These are phyloP conservation scores for Venusia cambrica DNA, from an alignment of 2,888 invertebrate species.

Conservation along the genomic window DNA sequence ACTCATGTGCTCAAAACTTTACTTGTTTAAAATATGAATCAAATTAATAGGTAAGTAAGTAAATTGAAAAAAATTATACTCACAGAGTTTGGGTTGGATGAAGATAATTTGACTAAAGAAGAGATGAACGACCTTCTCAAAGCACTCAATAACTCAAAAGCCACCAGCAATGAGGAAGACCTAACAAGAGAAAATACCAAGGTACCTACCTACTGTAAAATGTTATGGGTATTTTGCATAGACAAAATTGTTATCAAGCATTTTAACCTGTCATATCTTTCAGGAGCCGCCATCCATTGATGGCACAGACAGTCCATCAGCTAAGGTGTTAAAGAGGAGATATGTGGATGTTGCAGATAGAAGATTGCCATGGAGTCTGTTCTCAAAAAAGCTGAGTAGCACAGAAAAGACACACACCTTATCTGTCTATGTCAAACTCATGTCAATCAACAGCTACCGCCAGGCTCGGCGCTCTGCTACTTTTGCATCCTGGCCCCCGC, in stretches of 20 bases:
- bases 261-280: background rate
- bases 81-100: conserved; percentile 69
- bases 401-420: conserved; percentile 66
- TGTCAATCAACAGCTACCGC: conserved; percentile 66
- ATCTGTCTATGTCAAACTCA: conserved; percentile 67
- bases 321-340: conserved; percentile 59
- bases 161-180: conserved; percentile 60
- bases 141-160: conserved; percentile 68
- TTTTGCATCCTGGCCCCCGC: conserved; percentile 66
- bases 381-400: conserved; percentile 55
- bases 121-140: conserved; percentile 72
- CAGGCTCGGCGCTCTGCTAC: conserved; percentile 61
- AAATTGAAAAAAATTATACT: conserved; percentile 15
- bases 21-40: background rate
- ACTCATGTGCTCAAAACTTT: background rate
- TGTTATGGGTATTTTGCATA: too few relatives aligned
- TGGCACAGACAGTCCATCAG: conserved; percentile 27
- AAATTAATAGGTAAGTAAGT: too few relatives aligned
- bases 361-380: conserved; percentile 71
- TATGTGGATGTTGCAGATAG: conserved; percentile 66
- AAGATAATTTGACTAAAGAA: conserved; percentile 68
- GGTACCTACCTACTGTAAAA: too few relatives aligned
- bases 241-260: too few relatives aligned
- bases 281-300: conserved; percentile 20
- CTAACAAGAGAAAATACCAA: conserved; percentile 39